Evolutionary conservation across 1,140 invertebrate species (phyloP), one percentile per base, ranked within the genome.

Genomic region (Achatina immaculata): DNA sequence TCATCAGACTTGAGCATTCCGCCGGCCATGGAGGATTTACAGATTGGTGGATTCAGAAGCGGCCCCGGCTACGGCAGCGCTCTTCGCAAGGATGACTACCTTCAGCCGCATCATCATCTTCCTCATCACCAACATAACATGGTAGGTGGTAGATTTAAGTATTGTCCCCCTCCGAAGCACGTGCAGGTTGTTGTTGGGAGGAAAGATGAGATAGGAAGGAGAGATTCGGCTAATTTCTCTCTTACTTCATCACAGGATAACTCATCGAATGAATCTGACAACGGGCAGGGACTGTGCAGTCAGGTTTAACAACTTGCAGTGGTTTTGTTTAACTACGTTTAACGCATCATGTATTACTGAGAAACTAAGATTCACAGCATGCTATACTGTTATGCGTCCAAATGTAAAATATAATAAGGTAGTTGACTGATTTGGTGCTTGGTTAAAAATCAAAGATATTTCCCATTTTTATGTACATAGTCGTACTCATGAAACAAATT

Each of bases 191-290:
- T 82, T 38, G 72, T 81, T 11, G 31, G 72, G 31, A 86, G 83
- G 55, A 84, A 85, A 73, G 58, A 45, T 6, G 85, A 86, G 40
- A 84, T 88, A 42, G 84, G 82, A 16, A 75, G 86, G 66, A 51
- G 87, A 65, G 86, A 88, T 82, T 88, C 87, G 58, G 87, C 87
- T 48, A 88, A 88, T 75, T 88, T 85, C 80, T 88, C 86, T 24
- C 72, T 88, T 74, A 86, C 87, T 55, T 88, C 87, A 19, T 73
- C 71, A 11, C 71, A 73, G 71, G 71, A 73, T 48, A 73, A 31
- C 28, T 73, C 71, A 40, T 88, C 87, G 34, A 86, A 87, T 77
- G 84, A 88, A 24, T 88, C 87, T 9, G 87, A 88, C 62, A 85
- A 88, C 68, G 85, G 83, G 16, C 84, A 85, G 31, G 82, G 81